Evolutionary conservation across 2,113 vertebrate species (phyloP).

Genomic region (Ondatra zibethicus): DNA sequence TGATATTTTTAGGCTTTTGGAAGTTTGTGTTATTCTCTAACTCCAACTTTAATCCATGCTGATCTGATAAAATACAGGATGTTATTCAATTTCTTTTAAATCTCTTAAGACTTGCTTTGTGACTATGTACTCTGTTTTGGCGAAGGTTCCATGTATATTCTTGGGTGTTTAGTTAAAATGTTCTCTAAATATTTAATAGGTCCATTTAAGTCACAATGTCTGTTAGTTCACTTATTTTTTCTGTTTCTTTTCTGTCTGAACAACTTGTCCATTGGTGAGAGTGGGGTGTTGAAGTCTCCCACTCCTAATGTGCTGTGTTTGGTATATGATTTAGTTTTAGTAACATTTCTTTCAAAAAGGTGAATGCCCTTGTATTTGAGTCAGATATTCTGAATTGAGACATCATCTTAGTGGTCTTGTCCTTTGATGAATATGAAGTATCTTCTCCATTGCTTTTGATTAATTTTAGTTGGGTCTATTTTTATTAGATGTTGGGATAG

Average conservation of each 20-base stretch:
- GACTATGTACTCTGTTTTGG: not conserved
- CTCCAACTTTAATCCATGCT: not conserved
- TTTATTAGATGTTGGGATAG: no score
- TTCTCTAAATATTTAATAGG: not conserved
- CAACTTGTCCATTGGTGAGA: no score
- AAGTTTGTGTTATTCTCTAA: not conserved
- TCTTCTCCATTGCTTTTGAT: no score
- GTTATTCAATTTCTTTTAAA: not conserved
- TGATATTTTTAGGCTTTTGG: not conserved
- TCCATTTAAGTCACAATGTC: not conserved
- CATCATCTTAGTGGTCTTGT: no score
- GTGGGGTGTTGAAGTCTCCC: no score
- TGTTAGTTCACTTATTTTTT: not conserved
- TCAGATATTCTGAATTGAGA: not conserved
- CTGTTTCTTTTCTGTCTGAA: not conserved
- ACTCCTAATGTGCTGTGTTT: not conserved
- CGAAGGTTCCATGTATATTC: not conserved
- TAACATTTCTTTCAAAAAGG: not conserved
- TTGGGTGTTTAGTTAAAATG: not conserved
- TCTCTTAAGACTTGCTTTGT: not conserved
- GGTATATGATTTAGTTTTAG: not conserved
- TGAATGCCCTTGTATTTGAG: not conserved
- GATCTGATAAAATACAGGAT: not conserved
- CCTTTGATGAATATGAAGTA: no score
- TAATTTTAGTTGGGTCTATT: no score